Base-by-base conservation (phyloP, 2,797 vertebrate genomes). In the Myotis myotis region DNA sequence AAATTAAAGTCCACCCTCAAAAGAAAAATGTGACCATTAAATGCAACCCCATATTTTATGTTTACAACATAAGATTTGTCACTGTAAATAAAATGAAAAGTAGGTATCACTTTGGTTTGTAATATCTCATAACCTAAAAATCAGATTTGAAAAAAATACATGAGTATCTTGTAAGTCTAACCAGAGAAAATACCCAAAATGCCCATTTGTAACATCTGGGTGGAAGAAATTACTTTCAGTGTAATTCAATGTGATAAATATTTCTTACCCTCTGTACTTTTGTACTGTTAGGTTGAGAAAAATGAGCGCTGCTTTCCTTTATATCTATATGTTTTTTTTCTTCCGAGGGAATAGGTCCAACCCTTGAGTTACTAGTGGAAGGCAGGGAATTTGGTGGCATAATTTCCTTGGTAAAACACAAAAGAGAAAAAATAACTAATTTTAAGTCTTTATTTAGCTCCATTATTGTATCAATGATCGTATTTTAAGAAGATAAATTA, bases 321-420 rank as follows among this genome's bases (percentile, higher is more conserved):
- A 94, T 79, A 94, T 97, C 96, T 95, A 96, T 96, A 89, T 92
- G 96, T 62, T 92, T 97, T 92, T 98, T 97, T 84, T 95, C 71
- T 92, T 96, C 93, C 13, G 92, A 97, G 93, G 96, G 70, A 51
- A 95, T 96, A n/a, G 81, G 78, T 90, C 83, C 76, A 94, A 95
- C 76, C 36, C 95, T 94, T 97, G 47, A 91, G 95, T 84, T 96
- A 96, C 2, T 96, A 96, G 1, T 41, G 9, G 97, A 90, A 96
- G 94, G 33, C 82, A 96, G 84, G 90, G 96, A 97, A 71, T 81
- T 96, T 96, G 79, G 89, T 38, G 66, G 76, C 72, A 91, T 49
- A 85, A 91, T 66, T 86, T 96, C 97, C 96, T 96, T 95, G 64
- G 74, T 88, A 95, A 94, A 95, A 91, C 83, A 93, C 3, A 22